Conservation (phyloP, 2,113 vertebrate species). For the Leptocoma aspasia region DNA sequence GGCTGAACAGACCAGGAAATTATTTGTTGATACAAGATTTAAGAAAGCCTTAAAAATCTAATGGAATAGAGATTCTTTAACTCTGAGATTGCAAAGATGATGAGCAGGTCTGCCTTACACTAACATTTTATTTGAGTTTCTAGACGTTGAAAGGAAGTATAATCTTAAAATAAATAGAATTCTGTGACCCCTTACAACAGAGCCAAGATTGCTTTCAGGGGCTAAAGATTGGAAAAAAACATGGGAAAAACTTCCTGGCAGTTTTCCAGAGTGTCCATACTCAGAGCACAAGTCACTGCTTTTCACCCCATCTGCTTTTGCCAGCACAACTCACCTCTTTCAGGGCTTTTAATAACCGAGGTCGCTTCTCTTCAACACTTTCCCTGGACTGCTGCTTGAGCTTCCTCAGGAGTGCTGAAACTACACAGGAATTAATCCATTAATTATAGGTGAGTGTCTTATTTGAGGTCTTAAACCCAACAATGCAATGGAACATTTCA, state of each 20-base stretch:
- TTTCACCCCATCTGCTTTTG: accelerated
- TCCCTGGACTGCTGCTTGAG: conserved; percentile 98
- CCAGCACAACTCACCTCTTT: conserved; percentile 83
- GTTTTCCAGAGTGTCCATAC: background rate
- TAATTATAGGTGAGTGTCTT: background rate
- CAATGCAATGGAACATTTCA: background rate
- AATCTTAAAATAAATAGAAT: background rate
- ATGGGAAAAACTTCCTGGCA: background rate
- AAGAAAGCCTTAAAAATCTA: background rate
- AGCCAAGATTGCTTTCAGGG: background rate
- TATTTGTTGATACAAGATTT: background rate
- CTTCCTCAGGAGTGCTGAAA: conserved; percentile 96
- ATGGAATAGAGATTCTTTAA: background rate
- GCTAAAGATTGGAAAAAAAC: background rate
- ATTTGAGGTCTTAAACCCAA: background rate
- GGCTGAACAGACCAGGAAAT: background rate
- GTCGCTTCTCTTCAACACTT: conserved; percentile 97
- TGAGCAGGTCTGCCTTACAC: background rate
- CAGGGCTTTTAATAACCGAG: conserved; percentile 93
- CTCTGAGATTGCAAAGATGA: background rate
- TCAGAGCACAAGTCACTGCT: background rate
- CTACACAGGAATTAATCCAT: conserved; percentile 64
- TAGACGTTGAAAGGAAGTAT: background rate
- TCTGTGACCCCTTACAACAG: background rate
- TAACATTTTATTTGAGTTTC: background rate